Percentiles rank a stretch among this genome's conserved stretches.
phyloP scores from a whole-genome alignment of 2,797 vertebrate species.

The Hylomyscus alleni region DNA sequence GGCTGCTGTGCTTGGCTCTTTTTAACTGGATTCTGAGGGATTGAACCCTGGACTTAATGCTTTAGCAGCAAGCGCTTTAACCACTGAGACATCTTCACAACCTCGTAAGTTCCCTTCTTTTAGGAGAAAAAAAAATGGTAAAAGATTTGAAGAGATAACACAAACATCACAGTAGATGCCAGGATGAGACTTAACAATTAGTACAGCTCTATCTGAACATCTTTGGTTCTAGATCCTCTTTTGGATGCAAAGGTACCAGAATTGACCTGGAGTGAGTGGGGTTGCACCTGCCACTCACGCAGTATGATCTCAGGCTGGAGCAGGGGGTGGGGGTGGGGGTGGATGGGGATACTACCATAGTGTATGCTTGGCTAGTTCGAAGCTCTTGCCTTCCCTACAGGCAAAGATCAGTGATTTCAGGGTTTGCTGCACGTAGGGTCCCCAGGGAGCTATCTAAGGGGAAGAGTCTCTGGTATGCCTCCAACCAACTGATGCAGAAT shows the following conservation, averaged over 20 bases:
- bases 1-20: not conserved
- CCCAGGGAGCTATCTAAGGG: not conserved
- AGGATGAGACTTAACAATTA: not conserved
- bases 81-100: not conserved
- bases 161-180: not conserved
- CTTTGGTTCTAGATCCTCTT: conserved; percentile 4
- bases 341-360: too few species aligned
- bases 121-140: conserved; percentile 34
- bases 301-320: not conserved
- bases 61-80: not conserved
- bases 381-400: not conserved
- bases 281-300: not conserved
- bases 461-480: not conserved
- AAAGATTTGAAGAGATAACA: not conserved
- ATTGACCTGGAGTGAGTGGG: not conserved
- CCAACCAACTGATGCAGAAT: not conserved
- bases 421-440: not conserved
- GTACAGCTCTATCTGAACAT: not conserved
- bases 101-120: not conserved
- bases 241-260: not conserved
- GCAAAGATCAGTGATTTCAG: not conserved
- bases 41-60: not conserved
- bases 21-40: not conserved
- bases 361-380: not conserved
- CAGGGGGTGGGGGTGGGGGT: too few species aligned